Base-by-base conservation (phyloP, 2,113 vertebrate species). In the Tachuris rubrigastra region DNA sequence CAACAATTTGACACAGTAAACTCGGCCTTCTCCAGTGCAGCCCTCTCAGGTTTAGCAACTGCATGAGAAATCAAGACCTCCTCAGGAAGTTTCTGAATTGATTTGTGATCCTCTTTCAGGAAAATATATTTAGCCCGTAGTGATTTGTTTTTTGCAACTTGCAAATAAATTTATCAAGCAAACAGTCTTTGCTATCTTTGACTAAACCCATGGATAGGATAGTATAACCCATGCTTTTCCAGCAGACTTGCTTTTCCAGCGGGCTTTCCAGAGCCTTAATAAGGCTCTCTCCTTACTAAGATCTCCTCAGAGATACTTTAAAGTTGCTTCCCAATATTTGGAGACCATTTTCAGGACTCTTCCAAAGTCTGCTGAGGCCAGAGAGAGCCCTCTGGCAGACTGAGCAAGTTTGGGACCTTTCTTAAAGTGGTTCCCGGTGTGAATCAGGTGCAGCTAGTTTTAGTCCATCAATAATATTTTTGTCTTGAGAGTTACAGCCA, bases 31-130 rank as follows among this genome's bases (percentile, higher is more conserved):
- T 67, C 47, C 73, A 62, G 53, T 12, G 7, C 59, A 90, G 72
- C 87, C 53, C 58, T 75, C 47, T 84, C 78, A 72, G 30, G n/a
- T 27, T 2, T 55, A 69, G 63, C 79, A 85, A 50, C 59, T 44
- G 71, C 25, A 31, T 92, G 55, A 96, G 77, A 96, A 89, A 95
- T 83, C 22, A 85, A 81, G 52, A 30, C 39, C 53, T 85, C 77
- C 89, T 59, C 44, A 94, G 71, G 85, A 94, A 82, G 39, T 86
- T 92, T 83, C 86, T 89, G 69, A 85, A 68, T 23, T 93, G 87
- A 92, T 93, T 88, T 83, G 79, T 84, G 67, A 73, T 76, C 50
- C 55, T 94, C 23, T 96, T 62, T 87, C n/a, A 53, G 65, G 16
- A 65, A 91, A 95, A 81, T 68, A 16, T 85, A 42, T 77, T 87